These are phyloP conservation scores for Malachius bipustulatus DNA, from an alignment of 2,888 invertebrate genomes.

Conservation along the genomic window DNA sequence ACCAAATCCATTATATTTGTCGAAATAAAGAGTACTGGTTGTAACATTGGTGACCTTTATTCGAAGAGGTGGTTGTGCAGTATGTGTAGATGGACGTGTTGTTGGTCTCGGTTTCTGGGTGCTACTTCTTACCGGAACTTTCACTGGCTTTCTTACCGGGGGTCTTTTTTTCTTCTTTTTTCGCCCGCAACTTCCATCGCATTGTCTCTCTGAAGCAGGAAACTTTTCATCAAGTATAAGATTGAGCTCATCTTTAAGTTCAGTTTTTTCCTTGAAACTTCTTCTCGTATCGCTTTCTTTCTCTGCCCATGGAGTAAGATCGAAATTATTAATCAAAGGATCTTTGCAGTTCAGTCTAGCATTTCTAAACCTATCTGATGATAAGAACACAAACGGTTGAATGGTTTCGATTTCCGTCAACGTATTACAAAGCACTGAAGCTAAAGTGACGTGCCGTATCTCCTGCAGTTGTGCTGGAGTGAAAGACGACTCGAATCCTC, in stretches of 20 bases:
- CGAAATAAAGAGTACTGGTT: conserved; percentile 12
- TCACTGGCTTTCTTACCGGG: background rate
- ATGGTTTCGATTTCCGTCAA: conserved; percentile 52
- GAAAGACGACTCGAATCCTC: conserved; percentile 59
- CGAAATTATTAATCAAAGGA: conserved; percentile 42
- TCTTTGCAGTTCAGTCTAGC: conserved; percentile 44
- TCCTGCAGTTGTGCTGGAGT: conserved; percentile 65
- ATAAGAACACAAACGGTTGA: conserved; percentile 59
- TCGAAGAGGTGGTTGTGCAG: conserved; percentile 2
- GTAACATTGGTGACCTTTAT: conserved; percentile 4
- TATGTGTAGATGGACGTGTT: conserved; percentile 8
- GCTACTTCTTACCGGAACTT: conserved; percentile 2
- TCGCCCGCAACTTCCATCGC: conserved; percentile 4
- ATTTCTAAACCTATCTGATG: conserved; percentile 48
- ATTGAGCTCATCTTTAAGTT: background rate
- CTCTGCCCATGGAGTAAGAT: conserved; percentile 52
- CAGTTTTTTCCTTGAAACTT: conserved; percentile 4
- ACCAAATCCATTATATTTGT: conserved; percentile 13
- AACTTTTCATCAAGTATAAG: background rate
- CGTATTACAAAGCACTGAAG: conserved; percentile 60
- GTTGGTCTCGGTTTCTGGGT: conserved; percentile 10
- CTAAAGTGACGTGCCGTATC: conserved; percentile 55
- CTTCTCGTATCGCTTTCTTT: conserved; percentile 12
- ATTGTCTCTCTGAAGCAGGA: background rate
- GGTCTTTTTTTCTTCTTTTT: conserved; percentile 5